Evolutionary conservation across 2,113 vertebrate species (phyloP), one percentile per base, ranked within the genome.

Genomic region (Lampris incognitus): DNA sequence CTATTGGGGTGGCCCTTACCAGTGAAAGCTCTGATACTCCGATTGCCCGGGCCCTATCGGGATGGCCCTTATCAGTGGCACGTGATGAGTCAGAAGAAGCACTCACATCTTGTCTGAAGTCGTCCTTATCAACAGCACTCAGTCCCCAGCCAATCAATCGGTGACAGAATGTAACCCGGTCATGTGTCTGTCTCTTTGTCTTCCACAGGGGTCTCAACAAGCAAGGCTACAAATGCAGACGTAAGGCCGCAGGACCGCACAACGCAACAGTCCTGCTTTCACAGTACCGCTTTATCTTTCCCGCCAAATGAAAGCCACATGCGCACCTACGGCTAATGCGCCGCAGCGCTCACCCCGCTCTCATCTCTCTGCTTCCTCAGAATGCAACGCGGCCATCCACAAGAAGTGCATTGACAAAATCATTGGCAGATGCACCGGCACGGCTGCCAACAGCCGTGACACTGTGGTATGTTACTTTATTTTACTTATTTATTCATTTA

Each of bases 321-420:
- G 37, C 8, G 80, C 59, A 59, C 48, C 48, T 50, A 38, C 6
- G 24, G 24, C 24, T 13, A 7, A 64, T 49, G 9, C 46, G 51
- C 62, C 1, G 64, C 59, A 54, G 10, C 13, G 6, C 52, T 40
- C 9, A 69, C 41, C 9, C 66, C 2, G 56, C 1, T 61, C 60
- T 57, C 64, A 66, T 74, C 49, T 75, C 59, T 85, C 5, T 1
- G 62, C 71, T 61, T 84, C 44, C 85, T 86, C 90, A 99, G 98
- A 99, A 94, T 99, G 98, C 91, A 99, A 99, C 52, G 98, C 97
- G 73, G 98, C 97, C 89, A 99, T 99, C 95, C 98, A 99, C 80
- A 99, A 99, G 94, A 99, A 99, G 92, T 99, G 98, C 90, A 99
- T 98, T 56, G 98, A 99, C 88, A 98, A 97, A 94, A 98, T 98